Evolutionary conservation across 64 coral and sea anemone genomes (phyloP).

Genomic region (Acropora tenuis): DNA sequence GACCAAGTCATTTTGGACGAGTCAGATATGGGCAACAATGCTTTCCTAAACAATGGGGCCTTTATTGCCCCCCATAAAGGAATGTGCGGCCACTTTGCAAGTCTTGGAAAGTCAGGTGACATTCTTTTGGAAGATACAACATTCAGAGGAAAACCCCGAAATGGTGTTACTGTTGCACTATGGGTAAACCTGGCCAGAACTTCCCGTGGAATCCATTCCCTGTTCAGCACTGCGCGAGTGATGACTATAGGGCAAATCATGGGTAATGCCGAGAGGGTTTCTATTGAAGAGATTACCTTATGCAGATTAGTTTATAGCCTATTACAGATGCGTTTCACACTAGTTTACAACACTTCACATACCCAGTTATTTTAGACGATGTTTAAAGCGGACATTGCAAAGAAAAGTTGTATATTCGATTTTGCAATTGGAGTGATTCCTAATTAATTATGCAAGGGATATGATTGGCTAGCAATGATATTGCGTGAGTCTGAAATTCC

Average conservation of each 20-base stretch:
- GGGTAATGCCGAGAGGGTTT: constrained; percentile 16
- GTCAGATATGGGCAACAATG: constrained; percentile 83
- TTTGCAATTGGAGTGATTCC: too few relatives aligned
- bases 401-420: too few relatives aligned
- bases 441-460: too few relatives aligned
- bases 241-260: constrained; percentile 49
- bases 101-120: constrained; percentile 68
- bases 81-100: constrained; percentile 68
- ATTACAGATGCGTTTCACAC: too few relatives aligned
- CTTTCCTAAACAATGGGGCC: constrained; percentile 72
- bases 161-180: constrained; percentile 73
- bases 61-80: constrained; percentile 54
- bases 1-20: constrained; percentile 73
- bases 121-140: constrained; percentile 79
- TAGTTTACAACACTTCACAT: too few relatives aligned
- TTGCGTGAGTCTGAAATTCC: too few relatives aligned
- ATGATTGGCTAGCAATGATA: too few relatives aligned
- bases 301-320: neutral
- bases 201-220: constrained; percentile 72
- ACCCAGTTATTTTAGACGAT: too few relatives aligned
- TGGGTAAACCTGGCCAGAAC: constrained; percentile 82
- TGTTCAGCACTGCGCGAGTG: constrained; percentile 81
- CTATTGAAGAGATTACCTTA: too few relatives aligned
- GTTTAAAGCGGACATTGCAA: too few relatives aligned
- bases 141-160: constrained; percentile 84